Evolutionary conservation across 1,140 invertebrate species (phyloP), one percentile per base, ranked within the genome.

Genomic region (Temnothorax longispinosus): DNA sequence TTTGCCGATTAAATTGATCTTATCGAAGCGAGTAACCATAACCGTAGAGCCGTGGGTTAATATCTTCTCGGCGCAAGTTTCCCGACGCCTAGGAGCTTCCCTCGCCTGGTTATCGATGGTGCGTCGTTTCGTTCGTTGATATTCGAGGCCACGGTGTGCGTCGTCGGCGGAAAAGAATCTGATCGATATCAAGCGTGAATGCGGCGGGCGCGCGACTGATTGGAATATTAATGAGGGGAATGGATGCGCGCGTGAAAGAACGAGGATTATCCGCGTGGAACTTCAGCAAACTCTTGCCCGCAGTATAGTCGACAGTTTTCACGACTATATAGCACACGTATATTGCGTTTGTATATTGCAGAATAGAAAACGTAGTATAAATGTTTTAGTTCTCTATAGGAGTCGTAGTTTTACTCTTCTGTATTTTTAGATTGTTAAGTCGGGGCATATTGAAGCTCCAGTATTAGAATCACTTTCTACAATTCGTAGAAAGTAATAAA

Each of bases 171-270:
- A 64, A 44, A 89, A 86, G 87, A 86, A 89, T 86, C 69, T 72
- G 87, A 89, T 89, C 88, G 82, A 89, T 89, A 88, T 87, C 87
- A 74, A 58, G 65, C 87, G 87, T 69, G 87, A 69, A 67, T 69
- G 75, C 60, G 71, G 18, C 74, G 81, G 81, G 50, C 76, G 38
- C 75, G 64, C 87, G 74, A 65, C 87, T 89, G 87, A 81, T 88
- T 89, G 85, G 88, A 89, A 89, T 89, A 89, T 89, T 89, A 86
- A 89, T 86, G 56, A 47, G 21, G n/a, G 27, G 72, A 47, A 64
- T 60, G 69, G 69, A 27, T 27, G 27, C 81, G 54, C 18, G 41
- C 64, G 27, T 32, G 41, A 60, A 64, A 64, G 72, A 75, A 58
- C 35, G 41, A 21, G 62, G 32, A 80, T 80, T 80, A 69, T 54